phyloP scores from a whole-genome alignment of 1,140 invertebrate species.

The Diabrotica undecimpunctata region DNA sequence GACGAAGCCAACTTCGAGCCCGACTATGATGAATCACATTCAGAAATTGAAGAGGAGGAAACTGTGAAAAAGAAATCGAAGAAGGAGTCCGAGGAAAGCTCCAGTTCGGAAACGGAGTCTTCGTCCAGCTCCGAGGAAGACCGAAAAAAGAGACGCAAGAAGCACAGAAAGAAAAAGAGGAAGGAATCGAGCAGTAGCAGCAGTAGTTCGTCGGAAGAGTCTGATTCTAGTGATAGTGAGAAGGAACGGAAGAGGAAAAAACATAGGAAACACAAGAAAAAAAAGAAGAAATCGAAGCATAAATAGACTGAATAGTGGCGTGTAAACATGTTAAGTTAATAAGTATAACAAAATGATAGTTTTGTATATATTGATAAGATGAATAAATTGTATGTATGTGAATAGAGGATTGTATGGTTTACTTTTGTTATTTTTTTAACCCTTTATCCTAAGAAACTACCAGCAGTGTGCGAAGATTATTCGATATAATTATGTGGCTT shows the following conservation, averaged over 20 bases:
- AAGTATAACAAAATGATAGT: too few species aligned
- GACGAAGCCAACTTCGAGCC: slow-evolving; percentile 72
- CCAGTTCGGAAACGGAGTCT: slow-evolving; percentile 35
- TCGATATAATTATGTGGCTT: too few species aligned
- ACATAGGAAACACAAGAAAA: slow-evolving; percentile 53
- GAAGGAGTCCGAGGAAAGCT: slow-evolving; percentile 27
- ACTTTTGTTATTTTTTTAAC: too few species aligned
- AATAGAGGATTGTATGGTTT: too few species aligned
- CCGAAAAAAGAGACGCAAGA: slow-evolving; percentile 48
- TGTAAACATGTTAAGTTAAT: too few species aligned
- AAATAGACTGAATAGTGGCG: background rate
- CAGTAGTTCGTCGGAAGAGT: slow-evolving; percentile 35
- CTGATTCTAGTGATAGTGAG: slow-evolving; percentile 41
- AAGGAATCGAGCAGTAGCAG: slow-evolving; percentile 37
- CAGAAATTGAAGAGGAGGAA: slow-evolving; percentile 50
- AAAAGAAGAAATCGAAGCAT: slow-evolving; percentile 51
- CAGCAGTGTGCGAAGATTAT: too few species aligned
- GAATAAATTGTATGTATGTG: too few species aligned
- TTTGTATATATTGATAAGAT: too few species aligned
- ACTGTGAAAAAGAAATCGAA: slow-evolving; percentile 45
- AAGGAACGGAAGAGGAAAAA: slow-evolving; percentile 39
- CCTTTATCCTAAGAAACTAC: too few species aligned
- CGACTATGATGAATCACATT: slow-evolving; percentile 64
- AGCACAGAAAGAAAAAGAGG: slow-evolving; percentile 41
- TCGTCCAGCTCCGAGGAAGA: slow-evolving; percentile 37